Percentiles rank a stretch among this genome's conserved stretches.
phyloP scores from a whole-genome alignment of 2,113 vertebrate genomes.

The Columba livia region DNA sequence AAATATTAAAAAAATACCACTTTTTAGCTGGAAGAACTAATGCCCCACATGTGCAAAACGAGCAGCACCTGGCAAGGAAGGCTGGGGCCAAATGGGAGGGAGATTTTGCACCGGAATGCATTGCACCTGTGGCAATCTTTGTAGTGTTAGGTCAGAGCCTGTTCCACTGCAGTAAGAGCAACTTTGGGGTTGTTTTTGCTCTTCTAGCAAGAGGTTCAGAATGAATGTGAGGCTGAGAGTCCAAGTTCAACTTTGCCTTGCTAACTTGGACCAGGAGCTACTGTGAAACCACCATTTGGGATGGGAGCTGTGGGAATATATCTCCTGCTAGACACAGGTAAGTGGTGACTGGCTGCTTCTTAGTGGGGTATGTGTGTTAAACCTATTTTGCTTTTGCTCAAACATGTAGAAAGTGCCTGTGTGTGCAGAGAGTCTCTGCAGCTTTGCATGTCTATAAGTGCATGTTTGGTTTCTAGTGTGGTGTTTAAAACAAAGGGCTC shows the following conservation, averaged over 20 bases:
- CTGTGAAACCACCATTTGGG: accelerated
- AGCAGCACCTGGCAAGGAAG: neutral
- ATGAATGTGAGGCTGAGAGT: neutral
- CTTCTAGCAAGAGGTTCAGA: accelerated
- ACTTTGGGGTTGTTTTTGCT: neutral
- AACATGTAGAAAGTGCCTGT: accelerated
- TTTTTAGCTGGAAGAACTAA: neutral
- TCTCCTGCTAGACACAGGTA: neutral
- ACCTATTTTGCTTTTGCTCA: neutral
- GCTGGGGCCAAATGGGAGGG: neutral
- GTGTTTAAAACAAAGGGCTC: neutral
- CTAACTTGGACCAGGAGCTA: neutral
- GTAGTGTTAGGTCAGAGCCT: no score
- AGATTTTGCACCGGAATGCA: no score
- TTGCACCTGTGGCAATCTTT: no score
- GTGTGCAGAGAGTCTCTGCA: no score
- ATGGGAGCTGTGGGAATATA: neutral
- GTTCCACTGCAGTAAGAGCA: accelerated
- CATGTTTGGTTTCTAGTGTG: neutral
- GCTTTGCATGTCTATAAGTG: neutral
- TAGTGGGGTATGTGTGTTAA: no score
- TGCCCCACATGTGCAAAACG: neutral
- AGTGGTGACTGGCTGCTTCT: neutral
- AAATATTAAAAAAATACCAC: neutral
- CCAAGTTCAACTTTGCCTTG: neutral